phyloP scores from a whole-genome alignment of 2,113 vertebrate species.

The Hucho hucho region DNA sequence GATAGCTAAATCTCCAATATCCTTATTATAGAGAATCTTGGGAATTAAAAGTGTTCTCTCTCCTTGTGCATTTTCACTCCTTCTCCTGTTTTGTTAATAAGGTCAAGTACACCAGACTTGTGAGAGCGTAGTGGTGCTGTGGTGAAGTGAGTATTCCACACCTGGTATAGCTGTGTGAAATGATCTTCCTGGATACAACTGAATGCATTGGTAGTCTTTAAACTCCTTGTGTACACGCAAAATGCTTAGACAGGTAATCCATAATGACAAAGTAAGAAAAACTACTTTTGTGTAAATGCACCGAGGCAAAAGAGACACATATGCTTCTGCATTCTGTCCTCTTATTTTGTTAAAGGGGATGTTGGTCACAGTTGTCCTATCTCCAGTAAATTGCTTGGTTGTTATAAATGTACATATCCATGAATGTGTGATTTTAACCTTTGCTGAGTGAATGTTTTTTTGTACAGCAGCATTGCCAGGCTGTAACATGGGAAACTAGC shows the following conservation, averaged over 20 bases:
- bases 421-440: background rate
- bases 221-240: background rate
- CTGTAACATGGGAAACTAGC: background rate
- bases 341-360: background rate
- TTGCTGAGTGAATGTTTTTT: background rate
- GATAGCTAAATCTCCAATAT: background rate
- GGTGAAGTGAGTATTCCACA: background rate
- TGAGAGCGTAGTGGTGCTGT: background rate
- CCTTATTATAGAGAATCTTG: background rate
- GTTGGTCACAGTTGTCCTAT: background rate
- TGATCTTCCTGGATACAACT: background rate
- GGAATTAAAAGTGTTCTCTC: background rate
- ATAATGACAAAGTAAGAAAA: background rate
- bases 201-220: background rate
- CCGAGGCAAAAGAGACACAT: background rate
- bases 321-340: background rate
- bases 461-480: background rate
- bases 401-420: no score
- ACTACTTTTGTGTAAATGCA: background rate
- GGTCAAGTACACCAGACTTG: no score
- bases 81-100: no score
- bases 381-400: background rate
- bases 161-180: background rate
- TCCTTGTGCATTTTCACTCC: no score
- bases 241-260: background rate